Evolutionary conservation across 2,888 invertebrate species (phyloP).

Genomic region (Chymomyza procnemis): DNA sequence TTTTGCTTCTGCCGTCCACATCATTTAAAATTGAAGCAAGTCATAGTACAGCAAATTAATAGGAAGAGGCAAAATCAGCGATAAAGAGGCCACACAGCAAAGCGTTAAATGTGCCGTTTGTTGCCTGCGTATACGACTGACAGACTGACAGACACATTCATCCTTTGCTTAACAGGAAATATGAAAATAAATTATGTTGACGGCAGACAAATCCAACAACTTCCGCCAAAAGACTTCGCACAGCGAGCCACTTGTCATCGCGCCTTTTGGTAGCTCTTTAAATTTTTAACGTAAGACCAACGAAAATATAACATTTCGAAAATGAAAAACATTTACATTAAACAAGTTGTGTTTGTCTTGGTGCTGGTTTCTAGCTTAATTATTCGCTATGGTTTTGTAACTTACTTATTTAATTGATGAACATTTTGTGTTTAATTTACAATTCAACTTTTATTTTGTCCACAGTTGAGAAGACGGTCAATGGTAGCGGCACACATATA

Average conservation of each 20-base stretch:
- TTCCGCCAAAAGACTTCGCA: constrained; percentile 46
- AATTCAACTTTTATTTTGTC: neutral
- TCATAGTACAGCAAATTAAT: constrained; percentile 41
- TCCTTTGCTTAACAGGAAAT: constrained; percentile 62
- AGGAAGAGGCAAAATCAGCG: neutral
- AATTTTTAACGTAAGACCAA: too few species aligned
- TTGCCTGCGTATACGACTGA: constrained; percentile 55
- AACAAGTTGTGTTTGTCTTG: neutral
- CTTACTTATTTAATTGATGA: neutral
- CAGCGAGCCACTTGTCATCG: neutral
- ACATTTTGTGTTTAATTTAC: neutral
- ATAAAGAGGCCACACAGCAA: constrained; percentile 1
- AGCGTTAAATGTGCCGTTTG: constrained; percentile 10
- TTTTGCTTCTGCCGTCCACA: constrained; percentile 38
- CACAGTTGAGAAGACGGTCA: constrained; percentile 62
- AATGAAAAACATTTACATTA: too few species aligned
- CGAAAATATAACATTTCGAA: too few species aligned
- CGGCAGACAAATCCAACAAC: constrained; percentile 73
- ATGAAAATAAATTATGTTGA: constrained; percentile 72
- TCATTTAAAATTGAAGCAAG: constrained; percentile 46
- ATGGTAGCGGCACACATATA: constrained; percentile 68
- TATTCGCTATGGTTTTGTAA: neutral
- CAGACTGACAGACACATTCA: constrained; percentile 67
- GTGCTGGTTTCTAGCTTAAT: neutral
- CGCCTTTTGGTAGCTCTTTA: neutral